Evolutionary conservation across 2,888 invertebrate species (phyloP), one percentile per base, ranked within the genome.

Genomic region (Choreutis nemorana): DNA sequence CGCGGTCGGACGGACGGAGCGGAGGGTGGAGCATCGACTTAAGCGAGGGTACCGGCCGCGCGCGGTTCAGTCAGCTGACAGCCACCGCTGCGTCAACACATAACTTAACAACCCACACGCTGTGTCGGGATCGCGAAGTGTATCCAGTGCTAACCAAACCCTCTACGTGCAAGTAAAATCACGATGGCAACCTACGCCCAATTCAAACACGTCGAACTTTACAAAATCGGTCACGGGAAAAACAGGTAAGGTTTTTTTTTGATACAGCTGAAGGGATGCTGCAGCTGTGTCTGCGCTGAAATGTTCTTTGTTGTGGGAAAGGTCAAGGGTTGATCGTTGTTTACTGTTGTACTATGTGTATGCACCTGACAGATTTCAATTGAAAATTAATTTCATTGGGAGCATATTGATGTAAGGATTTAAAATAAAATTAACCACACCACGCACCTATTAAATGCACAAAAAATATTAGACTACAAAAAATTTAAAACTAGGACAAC

Each of bases 191-290:
- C 93, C 65, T 94, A 93, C 83, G 91, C 93, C 64, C 88, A 91
- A 48, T 94, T 92, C 83, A 90, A 93, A 81, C 93, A 94, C 81
- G 89, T 94, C 73, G 94, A 94, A 81, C 87, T 94, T 55, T 93
- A 93, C 85, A 92, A 93, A 81, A 90, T 94, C 67, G 94, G 94
- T 70, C 90, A 90, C 78, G 91, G 93, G 67, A 94, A 94, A 81
- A 91, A 91, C 81, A 91, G 93, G 94, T 94, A 45, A 65, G 61
- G 30, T 31, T 39, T 44, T 44, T 46, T 40, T 35, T 40, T 41
- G 32, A 41, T 43, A 39, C 36, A 40, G 42, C 33, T 42, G 48
- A 43, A 46, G 44, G 58, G 64, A 62, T 61, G 59, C 55, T 62
- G 65, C 35, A 42, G 39, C 35, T 39, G 29, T 21, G 28, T 37